Evolutionary conservation across 2,888 invertebrate genomes (phyloP).

Genomic region (Ectropis crepuscularia): DNA sequence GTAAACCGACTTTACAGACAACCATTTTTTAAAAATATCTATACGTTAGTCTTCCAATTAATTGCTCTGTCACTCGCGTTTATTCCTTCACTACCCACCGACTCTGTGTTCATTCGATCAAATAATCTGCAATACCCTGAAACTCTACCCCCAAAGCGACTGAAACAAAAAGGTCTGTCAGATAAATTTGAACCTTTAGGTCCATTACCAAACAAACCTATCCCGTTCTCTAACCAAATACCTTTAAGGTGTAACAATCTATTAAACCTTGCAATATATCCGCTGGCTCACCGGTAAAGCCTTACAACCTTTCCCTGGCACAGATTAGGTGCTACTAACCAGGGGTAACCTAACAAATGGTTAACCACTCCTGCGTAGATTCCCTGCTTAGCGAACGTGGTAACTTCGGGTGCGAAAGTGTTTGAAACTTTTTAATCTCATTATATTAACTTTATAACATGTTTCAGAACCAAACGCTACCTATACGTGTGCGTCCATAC

Average conservation of each 20-base stretch:
- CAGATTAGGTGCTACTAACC: constrained; percentile 23
- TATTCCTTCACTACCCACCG: too few species aligned
- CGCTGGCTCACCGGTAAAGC: constrained; percentile 39
- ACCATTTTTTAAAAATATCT: too few species aligned
- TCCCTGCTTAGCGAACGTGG: constrained; percentile 51
- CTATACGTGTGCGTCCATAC: too few species aligned
- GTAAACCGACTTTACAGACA: too few species aligned
- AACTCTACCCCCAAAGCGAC: neutral
- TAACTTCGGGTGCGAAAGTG: constrained; percentile 44
- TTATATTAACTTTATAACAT: neutral
- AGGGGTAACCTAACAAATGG: constrained; percentile 58
- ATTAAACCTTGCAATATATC: constrained; percentile 29
- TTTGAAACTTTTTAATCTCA: constrained; percentile 1
- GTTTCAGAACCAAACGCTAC: neutral
- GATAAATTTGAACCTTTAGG: constrained; percentile 4
- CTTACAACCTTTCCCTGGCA: constrained; percentile 49
- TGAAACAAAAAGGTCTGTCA: neutral
- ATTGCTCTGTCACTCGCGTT: too few species aligned
- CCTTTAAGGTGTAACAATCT: constrained; percentile 21
- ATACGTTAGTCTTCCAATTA: too few species aligned
- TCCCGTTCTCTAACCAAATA: constrained; percentile 17
- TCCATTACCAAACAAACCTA: constrained; percentile 7
- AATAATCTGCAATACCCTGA: too few species aligned
- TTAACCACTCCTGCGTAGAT: constrained; percentile 59
- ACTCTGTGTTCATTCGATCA: too few species aligned